Evolutionary conservation across 2,888 invertebrate species (phyloP), one percentile per base, ranked within the genome.

Genomic region (Orthosia gothica): DNA sequence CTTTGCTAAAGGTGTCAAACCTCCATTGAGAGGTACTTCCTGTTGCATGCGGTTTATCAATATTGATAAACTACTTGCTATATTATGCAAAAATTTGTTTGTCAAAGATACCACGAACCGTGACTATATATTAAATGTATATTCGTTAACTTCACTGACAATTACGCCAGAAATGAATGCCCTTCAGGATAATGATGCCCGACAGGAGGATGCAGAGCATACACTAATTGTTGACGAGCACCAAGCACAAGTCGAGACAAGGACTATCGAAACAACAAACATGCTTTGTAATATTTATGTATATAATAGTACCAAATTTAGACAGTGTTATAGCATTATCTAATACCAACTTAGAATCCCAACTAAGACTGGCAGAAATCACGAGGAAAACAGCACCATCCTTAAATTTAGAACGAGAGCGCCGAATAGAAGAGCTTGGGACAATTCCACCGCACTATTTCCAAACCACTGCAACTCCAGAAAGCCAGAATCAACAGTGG

Each of bases 391-490:
- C 12, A 45, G 18, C 47, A 55, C 26, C 26, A 64, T 18, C 58
- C 58, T 32, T 58, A 58, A 32, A 58, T 58, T 58, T 58, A 58
- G 32, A 58, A 58, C 32, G 18, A 32, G 58, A 58, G 40, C 18
- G 52, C 52, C n/a, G 52, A 54, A 20, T 54, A 54, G 20, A 54
- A 54, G 52, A 54, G 11, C 20, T 54, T n/a, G n/a, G n/a, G n/a
- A n/a, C n/a, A n/a, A n/a, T n/a, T n/a, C n/a, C n/a, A n/a, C n/a
- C n/a, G n/a, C n/a, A n/a, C n/a, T n/a, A n/a, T n/a, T n/a, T n/a
- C n/a, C n/a, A n/a, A n/a, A n/a, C n/a, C n/a, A n/a, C n/a, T n/a
- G n/a, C n/a, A n/a, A n/a, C n/a, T n/a, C n/a, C n/a, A n/a, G n/a
- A n/a, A n/a, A n/a, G n/a, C n/a, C n/a, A n/a, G n/a, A n/a, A n/a